Evolutionary conservation across 2,888 invertebrate genomes (phyloP).

Genomic region (Smittia aterrima): DNA sequence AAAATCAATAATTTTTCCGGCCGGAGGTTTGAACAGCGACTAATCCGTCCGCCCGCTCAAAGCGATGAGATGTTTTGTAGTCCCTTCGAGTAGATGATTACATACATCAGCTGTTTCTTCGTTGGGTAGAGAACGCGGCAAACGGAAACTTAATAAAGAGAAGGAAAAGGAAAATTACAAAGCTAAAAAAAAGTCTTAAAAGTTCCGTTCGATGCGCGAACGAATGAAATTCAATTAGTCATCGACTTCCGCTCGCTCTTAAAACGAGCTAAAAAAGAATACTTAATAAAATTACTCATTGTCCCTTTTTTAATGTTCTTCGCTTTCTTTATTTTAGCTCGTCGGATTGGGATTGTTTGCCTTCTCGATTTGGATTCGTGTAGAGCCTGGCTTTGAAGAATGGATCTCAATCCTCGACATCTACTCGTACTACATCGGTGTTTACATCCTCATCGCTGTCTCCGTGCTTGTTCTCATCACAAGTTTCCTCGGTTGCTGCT

Average conservation of each 20-base stretch:
- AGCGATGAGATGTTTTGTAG: background rate
- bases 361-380: slow-evolving; percentile 75
- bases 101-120: background rate
- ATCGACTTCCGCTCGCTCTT: slow-evolving; percentile 29
- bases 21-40: background rate
- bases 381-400: slow-evolving; percentile 78
- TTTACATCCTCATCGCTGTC: slow-evolving; percentile 74
- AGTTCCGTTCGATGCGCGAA: background rate
- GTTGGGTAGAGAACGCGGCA: background rate
- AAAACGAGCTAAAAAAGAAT: background rate
- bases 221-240: slow-evolving; percentile 40
- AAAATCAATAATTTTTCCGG: background rate
- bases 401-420: slow-evolving; percentile 76
- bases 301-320: background rate
- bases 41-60: background rate
- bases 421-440: slow-evolving; percentile 75
- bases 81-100: background rate
- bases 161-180: background rate
- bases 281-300: background rate
- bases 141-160: slow-evolving; percentile 31
- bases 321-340: slow-evolving; percentile 1
- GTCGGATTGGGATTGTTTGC: slow-evolving; percentile 72
- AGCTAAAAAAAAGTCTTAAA: background rate
- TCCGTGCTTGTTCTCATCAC: slow-evolving; percentile 72
- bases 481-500: slow-evolving; percentile 77